These are phyloP conservation scores for Pocillopora damicornis DNA, from an alignment of 64 coral and sea anemone species.

Conservation along the genomic window DNA sequence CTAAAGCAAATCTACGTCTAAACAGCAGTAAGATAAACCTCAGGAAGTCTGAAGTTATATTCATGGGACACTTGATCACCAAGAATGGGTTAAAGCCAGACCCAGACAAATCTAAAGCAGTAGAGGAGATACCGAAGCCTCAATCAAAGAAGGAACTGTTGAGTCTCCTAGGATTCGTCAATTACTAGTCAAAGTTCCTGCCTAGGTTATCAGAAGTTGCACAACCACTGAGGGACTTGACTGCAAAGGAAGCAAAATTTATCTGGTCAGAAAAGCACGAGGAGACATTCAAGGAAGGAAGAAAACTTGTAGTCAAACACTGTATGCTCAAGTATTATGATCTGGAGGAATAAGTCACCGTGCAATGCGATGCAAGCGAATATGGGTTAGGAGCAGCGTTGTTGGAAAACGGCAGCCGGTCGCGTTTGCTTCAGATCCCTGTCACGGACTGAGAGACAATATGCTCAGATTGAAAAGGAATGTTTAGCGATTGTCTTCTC, in stretches of 20 bases:
- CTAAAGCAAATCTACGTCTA: conserved; percentile 26
- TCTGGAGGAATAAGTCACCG: background rate
- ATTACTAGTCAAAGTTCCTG: conserved; percentile 28
- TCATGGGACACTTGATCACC: conserved; percentile 40
- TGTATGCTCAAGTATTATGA: background rate
- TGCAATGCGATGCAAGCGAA: background rate
- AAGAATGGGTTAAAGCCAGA: conserved; percentile 63
- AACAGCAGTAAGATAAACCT: conserved; percentile 48
- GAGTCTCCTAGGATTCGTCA: conserved; percentile 42
- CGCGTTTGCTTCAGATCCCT: conserved; percentile 2
- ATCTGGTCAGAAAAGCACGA: conserved; percentile 38
- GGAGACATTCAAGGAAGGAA: background rate
- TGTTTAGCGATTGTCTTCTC: background rate
- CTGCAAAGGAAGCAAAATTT: conserved; percentile 8
- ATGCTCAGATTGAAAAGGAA: background rate
- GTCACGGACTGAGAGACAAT: background rate
- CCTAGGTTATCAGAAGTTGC: conserved; percentile 29
- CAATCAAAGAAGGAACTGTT: conserved; percentile 29
- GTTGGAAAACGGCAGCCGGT: background rate
- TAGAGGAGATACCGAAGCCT: conserved; percentile 27
- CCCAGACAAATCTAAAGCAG: conserved; percentile 27
- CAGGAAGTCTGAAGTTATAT: conserved; percentile 38
- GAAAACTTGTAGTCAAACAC: conserved; percentile 5
- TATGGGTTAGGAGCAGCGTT: background rate
- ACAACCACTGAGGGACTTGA: conserved; percentile 28